These are phyloP conservation scores for Timandra comae DNA, from an alignment of 2,888 invertebrate genomes.

Conservation along the genomic window DNA sequence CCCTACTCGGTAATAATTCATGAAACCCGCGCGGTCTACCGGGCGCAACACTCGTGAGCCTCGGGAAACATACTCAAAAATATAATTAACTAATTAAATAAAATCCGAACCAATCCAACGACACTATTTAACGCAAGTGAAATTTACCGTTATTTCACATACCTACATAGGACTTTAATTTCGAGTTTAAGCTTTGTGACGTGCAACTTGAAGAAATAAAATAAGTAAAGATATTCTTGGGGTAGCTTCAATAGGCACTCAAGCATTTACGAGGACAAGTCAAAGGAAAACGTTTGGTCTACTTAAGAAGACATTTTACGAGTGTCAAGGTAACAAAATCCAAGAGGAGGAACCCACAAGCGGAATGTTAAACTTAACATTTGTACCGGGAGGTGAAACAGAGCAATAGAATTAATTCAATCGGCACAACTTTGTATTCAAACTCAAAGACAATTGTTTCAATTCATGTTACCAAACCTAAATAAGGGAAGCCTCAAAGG, in stretches of 20 bases:
- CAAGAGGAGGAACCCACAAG: conserved; percentile 36
- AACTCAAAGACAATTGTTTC: conserved; percentile 61
- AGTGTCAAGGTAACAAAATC: conserved; percentile 38
- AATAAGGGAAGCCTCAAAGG: conserved; percentile 58
- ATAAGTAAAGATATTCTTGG: background rate
- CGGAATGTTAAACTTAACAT: conserved; percentile 60
- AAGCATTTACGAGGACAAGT: conserved; percentile 20
- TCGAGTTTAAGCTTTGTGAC: no score
- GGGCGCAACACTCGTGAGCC: conserved; percentile 9
- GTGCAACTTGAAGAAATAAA: no score
- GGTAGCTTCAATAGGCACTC: conserved; percentile 4
- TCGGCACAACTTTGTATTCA: conserved; percentile 64
- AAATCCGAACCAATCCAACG: no score
- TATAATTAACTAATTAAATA: no score
- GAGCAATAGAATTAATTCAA: conserved; percentile 73
- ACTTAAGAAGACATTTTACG: conserved; percentile 29
- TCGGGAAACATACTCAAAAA: conserved; percentile 14
- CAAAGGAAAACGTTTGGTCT: conserved; percentile 29
- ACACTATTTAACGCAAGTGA: no score
- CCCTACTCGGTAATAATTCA: conserved; percentile 49
- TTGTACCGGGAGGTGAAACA: conserved; percentile 57
- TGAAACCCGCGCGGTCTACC: conserved; percentile 32
- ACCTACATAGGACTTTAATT: no score
- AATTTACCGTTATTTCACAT: no score
- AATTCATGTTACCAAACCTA: conserved; percentile 46